phyloP scores from a whole-genome alignment of 2,888 invertebrate species.

The Acronicta aceris region DNA sequence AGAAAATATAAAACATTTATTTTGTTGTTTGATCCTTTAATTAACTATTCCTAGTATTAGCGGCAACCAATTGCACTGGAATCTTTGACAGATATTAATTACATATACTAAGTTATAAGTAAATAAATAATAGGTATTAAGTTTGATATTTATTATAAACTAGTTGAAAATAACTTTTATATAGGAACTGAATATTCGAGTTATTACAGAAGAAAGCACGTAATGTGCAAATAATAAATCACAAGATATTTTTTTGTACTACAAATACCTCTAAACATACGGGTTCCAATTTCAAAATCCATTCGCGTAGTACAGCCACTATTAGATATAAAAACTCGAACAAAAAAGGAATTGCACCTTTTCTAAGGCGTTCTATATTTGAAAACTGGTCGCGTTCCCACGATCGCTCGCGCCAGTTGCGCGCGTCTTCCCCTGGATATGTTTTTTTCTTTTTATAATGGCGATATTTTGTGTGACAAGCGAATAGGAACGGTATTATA shows the following conservation, averaged over 20 bases:
- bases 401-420: slow-evolving; percentile 88
- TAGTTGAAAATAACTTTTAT: too few relatives aligned
- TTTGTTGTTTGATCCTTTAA: too few relatives aligned
- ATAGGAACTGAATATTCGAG: background rate
- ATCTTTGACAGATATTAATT: too few relatives aligned
- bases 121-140: too few relatives aligned
- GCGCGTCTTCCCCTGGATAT: slow-evolving; percentile 80
- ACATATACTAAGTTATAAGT: too few relatives aligned
- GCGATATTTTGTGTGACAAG: slow-evolving; percentile 79
- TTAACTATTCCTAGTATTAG: too few relatives aligned
- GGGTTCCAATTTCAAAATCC: slow-evolving; percentile 79
- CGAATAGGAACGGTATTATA: slow-evolving; percentile 66
- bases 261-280: slow-evolving; percentile 59
- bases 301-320: slow-evolving; percentile 74
- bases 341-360: slow-evolving; percentile 87
- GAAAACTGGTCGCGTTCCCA: slow-evolving; percentile 87
- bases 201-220: slow-evolving; percentile 25
- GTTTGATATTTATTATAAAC: too few relatives aligned
- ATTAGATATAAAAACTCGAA: slow-evolving; percentile 79
- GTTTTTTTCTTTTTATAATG: slow-evolving; percentile 74
- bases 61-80: too few relatives aligned
- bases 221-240: slow-evolving; percentile 46
- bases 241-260: slow-evolving; percentile 43
- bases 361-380: slow-evolving; percentile 87
- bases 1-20: too few relatives aligned